phyloP scores from a whole-genome alignment of 1,140 invertebrate species.

The Philotrypesis tridentata region DNA sequence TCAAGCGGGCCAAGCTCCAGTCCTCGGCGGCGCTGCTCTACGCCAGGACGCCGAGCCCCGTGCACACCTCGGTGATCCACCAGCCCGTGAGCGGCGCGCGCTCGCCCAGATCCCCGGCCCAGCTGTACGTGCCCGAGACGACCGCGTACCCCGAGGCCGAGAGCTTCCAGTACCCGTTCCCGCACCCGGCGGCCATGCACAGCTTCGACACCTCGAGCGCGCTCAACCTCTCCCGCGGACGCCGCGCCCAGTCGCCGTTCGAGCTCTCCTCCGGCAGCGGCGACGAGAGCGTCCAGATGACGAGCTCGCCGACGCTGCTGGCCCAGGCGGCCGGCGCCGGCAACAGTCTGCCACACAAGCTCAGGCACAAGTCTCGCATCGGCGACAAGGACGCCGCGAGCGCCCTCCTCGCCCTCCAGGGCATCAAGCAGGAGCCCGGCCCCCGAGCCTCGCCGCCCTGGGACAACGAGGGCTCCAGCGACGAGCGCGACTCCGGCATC shows the following conservation, averaged over 20 bases:
- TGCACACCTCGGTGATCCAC: constrained; percentile 81
- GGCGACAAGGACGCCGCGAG: constrained; percentile 90
- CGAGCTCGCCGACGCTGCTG: constrained; percentile 58
- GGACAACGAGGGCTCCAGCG: constrained; percentile 88
- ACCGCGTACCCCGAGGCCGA: constrained; percentile 66
- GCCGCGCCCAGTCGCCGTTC: constrained; percentile 78
- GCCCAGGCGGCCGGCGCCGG: constrained; percentile 56
- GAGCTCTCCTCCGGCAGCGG: constrained; percentile 83
- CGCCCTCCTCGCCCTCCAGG: constrained; percentile 84
- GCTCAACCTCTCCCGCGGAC: constrained; percentile 76
- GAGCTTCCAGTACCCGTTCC: constrained; percentile 73
- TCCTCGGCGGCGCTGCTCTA: constrained; percentile 71
- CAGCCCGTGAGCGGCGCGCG: constrained; percentile 71
- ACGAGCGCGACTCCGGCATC: constrained; percentile 91
- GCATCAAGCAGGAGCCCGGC: constrained; percentile 88
- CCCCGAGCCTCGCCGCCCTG: constrained; percentile 87
- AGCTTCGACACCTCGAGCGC: constrained; percentile 74
- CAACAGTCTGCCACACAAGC: constrained; percentile 87
- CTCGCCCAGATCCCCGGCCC: constrained; percentile 68
- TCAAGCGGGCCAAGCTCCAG: constrained; percentile 85
- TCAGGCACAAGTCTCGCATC: constrained; percentile 93
- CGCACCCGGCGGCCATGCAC: constrained; percentile 72
- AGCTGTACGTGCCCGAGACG: constrained; percentile 66
- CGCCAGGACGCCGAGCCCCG: constrained; percentile 77
- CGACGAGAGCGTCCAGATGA: constrained; percentile 75